phyloP scores from a whole-genome alignment of 2,113 vertebrate species.

The Vulpes vulpes region DNA sequence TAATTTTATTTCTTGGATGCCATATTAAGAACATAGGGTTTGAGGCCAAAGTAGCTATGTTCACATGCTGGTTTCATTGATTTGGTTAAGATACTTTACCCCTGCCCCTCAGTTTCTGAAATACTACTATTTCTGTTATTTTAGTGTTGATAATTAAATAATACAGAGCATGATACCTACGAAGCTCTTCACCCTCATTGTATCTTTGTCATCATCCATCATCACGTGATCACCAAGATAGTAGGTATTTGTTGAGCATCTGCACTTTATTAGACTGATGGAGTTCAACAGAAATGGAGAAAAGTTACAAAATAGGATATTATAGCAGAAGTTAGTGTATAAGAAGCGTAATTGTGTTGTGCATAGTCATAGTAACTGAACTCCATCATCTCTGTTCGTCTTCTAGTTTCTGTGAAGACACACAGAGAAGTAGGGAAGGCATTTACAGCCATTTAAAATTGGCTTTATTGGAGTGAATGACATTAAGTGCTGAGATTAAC shows the following conservation, averaged over 20 bases:
- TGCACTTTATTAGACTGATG: not conserved
- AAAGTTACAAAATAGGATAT: not conserved
- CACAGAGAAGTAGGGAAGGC: not conserved
- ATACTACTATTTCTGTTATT: not conserved
- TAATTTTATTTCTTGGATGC: constrained; percentile 19
- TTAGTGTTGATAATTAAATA: not conserved
- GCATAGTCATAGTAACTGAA: not conserved
- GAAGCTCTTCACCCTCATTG: not conserved
- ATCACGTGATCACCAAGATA: not conserved
- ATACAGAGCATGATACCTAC: not conserved
- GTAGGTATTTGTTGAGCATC: not conserved
- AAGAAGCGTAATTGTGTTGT: not conserved
- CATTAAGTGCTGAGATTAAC: constrained; percentile 66
- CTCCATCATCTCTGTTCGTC: not conserved
- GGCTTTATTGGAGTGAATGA: constrained; percentile 54
- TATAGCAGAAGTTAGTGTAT: not conserved
- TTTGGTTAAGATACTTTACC: not conserved
- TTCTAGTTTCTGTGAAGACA: constrained; percentile 54
- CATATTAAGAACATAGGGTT: not conserved
- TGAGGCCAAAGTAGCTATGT: not conserved
- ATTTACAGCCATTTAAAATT: constrained; percentile 53
- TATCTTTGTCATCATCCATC: not conserved
- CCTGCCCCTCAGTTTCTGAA: not conserved
- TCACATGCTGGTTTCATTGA: not conserved
- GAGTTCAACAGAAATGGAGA: constrained; percentile 8